A percentile compares a stretch with the other conserved stretches of the same genome.
These are phyloP conservation scores for Apis florea DNA, from an alignment of 1,140 invertebrate species.

Conservation along the genomic window DNA sequence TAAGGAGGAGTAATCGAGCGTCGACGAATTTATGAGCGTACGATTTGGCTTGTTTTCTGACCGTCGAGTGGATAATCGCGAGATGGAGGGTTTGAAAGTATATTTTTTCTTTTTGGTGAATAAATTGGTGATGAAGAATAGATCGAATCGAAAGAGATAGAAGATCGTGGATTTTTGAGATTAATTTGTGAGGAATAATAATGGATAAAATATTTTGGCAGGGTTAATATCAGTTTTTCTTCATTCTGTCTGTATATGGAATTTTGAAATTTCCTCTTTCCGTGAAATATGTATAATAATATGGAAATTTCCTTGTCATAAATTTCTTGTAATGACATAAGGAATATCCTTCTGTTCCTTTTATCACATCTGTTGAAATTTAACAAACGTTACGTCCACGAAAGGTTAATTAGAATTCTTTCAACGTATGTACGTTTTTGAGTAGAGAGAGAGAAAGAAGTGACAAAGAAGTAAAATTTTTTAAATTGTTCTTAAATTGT, in stretches of 20 bases:
- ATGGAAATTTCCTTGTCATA: too few relatives aligned
- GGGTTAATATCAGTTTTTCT: neutral
- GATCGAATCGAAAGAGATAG: too few relatives aligned
- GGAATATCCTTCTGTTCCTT: neutral
- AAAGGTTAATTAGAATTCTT: neutral
- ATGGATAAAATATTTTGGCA: too few relatives aligned
- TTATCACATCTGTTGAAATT: neutral
- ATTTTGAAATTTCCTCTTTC: too few relatives aligned
- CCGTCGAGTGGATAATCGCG: neutral
- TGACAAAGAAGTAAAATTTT: neutral
- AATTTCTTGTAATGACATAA: neutral
- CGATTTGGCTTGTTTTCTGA: neutral
- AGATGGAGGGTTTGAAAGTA: too few relatives aligned
- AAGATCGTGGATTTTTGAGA: too few relatives aligned
- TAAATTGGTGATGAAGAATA: too few relatives aligned
- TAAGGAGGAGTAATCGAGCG: slow-evolving; percentile 20
- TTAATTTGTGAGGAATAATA: too few relatives aligned
- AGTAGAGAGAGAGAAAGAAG: too few relatives aligned
- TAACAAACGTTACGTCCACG: neutral
- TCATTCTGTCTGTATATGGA: too few relatives aligned
- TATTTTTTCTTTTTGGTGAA: too few relatives aligned
- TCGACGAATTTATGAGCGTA: slow-evolving; percentile 31
- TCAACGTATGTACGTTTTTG: neutral
- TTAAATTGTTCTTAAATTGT: too few relatives aligned
- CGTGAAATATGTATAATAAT: neutral